A percentile compares a stretch with the other conserved stretches of the same genome.
phyloP scores from a whole-genome alignment of 1,140 invertebrate genomes.

The Drosophila aff. region DNA sequence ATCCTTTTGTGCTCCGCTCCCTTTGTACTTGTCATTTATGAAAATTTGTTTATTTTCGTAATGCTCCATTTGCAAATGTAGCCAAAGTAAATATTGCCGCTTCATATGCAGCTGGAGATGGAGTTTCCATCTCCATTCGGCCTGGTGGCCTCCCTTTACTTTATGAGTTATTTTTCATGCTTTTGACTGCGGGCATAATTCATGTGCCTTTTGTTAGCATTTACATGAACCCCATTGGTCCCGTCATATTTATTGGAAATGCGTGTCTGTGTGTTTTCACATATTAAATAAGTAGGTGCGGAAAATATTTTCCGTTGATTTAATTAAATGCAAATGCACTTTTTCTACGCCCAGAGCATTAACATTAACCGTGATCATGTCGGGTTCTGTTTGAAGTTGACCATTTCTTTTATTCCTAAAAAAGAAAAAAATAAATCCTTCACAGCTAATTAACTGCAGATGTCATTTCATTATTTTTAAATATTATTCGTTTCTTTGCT shows the following conservation, averaged over 20 bases:
- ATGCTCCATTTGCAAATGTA: conserved; percentile 84
- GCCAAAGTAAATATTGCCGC: conserved; percentile 83
- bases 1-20: conserved; percentile 69
- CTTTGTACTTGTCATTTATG: conserved; percentile 83
- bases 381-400: not conserved
- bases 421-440: not conserved
- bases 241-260: conserved; percentile 25
- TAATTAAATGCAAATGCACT: conserved; percentile 23
- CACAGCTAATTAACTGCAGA: not conserved
- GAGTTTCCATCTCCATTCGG: conserved; percentile 13
- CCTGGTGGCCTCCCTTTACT: not conserved
- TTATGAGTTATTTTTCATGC: conserved; percentile 57
- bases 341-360: conserved; percentile 7
- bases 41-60: conserved; percentile 84
- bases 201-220: conserved; percentile 67
- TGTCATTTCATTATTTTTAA: not conserved
- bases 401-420: not conserved
- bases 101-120: conserved; percentile 59
- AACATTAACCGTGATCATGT: not conserved
- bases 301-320: conserved; percentile 14
- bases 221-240: conserved; percentile 34
- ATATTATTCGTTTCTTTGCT: too few relatives aligned
- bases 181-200: conserved; percentile 67
- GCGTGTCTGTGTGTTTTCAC: not conserved
- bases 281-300: conserved; percentile 7